Conservation (phyloP, 2,113 vertebrate species). For the Thryonomys swinderianus region DNA sequence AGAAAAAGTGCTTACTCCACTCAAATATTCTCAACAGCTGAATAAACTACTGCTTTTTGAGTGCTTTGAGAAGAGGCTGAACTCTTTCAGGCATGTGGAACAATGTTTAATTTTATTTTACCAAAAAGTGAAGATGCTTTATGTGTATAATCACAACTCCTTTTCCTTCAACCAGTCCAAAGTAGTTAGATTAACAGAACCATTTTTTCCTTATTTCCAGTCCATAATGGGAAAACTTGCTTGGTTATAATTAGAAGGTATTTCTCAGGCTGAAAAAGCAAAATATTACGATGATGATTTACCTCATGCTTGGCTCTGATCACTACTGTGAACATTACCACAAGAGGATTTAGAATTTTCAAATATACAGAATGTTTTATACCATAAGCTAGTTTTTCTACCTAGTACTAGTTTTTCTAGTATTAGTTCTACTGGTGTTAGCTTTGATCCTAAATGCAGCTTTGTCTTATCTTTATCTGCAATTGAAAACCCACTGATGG, state of each 20-base stretch:
- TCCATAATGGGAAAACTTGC: not conserved
- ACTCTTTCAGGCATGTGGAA: not conserved
- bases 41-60: not conserved
- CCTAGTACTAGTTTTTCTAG: too few relatives aligned
- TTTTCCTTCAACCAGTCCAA: conserved; percentile 1
- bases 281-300: not conserved
- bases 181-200: not conserved
- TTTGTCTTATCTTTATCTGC: not conserved
- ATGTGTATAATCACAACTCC: not conserved
- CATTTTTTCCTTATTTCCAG: not conserved
- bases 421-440: too few relatives aligned
- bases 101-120: not conserved
- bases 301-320: too few relatives aligned
- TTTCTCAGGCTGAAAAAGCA: not conserved
- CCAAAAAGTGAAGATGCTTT: not conserved
- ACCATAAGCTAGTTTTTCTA: not conserved
- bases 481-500: not conserved
- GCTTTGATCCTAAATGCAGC: not conserved
- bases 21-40: conserved; percentile 20
- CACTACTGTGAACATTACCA: not conserved
- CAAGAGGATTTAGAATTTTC: not conserved
- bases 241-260: not conserved
- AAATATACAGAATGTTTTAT: not conserved
- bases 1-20: conserved; percentile 10
- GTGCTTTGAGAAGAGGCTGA: not conserved